phyloP scores from a whole-genome alignment of 2,113 vertebrate species.

The Oncorhynchus keta region DNA sequence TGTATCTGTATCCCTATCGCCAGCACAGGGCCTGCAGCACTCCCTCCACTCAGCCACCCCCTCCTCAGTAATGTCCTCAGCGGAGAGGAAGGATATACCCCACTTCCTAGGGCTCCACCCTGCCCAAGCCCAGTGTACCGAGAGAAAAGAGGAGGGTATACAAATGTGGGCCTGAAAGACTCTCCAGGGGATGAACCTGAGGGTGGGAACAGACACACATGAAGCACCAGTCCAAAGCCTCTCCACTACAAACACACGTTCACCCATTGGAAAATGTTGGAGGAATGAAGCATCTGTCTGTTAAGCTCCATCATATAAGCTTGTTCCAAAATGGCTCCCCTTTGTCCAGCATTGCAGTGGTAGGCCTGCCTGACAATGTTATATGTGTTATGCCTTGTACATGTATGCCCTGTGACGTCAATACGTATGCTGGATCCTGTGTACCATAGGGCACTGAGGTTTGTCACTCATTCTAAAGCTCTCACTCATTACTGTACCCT shows the following conservation, averaged over 20 bases:
- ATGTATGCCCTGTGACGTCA: too few relatives aligned
- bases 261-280: not conserved
- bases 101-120: slow-evolving; percentile 69
- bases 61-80: slow-evolving; percentile 58
- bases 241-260: slow-evolving; percentile 9
- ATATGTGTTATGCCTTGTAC: not conserved
- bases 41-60: slow-evolving; percentile 14
- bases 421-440: too few relatives aligned
- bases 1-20: slow-evolving; percentile 17
- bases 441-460: too few relatives aligned
- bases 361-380: not conserved
- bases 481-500: too few relatives aligned
- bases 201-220: slow-evolving; percentile 44
- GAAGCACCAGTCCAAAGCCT: not conserved
- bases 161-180: slow-evolving; percentile 40
- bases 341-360: not conserved
- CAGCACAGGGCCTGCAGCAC: slow-evolving; percentile 4
- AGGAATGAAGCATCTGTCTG: not conserved
- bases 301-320: too few relatives aligned
- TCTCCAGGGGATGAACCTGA: slow-evolving; percentile 44
- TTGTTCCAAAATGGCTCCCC: not conserved
- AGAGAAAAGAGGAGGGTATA: slow-evolving; percentile 65
- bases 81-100: slow-evolving; percentile 73
- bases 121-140: slow-evolving; percentile 45
- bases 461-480: too few relatives aligned